Conservation (phyloP, 2,797 vertebrate genomes). For the Taenioides sp. region DNA sequence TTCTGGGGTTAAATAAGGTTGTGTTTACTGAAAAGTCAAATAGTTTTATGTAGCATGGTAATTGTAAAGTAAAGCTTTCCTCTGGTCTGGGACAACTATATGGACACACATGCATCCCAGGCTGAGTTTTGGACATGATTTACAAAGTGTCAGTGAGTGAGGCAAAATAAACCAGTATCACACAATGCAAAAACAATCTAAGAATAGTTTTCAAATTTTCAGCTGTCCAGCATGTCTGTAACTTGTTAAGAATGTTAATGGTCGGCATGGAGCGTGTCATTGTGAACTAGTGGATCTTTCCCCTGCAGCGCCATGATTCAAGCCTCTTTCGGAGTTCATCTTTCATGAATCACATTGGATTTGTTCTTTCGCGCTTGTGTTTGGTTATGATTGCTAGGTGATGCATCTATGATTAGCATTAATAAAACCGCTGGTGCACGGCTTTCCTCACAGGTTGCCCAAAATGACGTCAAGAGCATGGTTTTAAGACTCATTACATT, state of each 20-base stretch:
- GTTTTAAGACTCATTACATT: constrained; percentile 32
- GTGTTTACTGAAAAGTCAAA: background rate
- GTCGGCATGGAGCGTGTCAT: constrained; percentile 7
- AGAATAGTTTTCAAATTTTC: constrained; percentile 18
- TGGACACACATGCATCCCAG: constrained; percentile 2
- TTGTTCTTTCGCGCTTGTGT: constrained; percentile 57
- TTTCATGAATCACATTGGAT: constrained; percentile 51
- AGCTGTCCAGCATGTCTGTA: constrained; percentile 15
- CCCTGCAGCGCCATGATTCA: constrained; percentile 35
- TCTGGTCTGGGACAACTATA: background rate
- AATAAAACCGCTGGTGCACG: constrained; percentile 53
- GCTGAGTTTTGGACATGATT: background rate
- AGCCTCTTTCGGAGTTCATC: constrained; percentile 36
- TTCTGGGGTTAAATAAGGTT: background rate
- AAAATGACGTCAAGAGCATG: constrained; percentile 44
- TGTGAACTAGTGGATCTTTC: constrained; percentile 7
- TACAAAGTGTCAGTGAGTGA: constrained; percentile 2
- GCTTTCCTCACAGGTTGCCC: constrained; percentile 22
- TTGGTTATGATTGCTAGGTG: constrained; percentile 58
- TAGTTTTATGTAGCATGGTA: background rate
- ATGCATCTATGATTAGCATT: constrained; percentile 51
- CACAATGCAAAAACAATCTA: constrained; percentile 12
- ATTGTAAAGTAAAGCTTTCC: background rate
- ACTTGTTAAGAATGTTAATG: constrained; percentile 29
- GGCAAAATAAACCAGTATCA: background rate